Conservation (phyloP, 2,113 vertebrate species). For the Oreotrochilus melanogaster region DNA sequence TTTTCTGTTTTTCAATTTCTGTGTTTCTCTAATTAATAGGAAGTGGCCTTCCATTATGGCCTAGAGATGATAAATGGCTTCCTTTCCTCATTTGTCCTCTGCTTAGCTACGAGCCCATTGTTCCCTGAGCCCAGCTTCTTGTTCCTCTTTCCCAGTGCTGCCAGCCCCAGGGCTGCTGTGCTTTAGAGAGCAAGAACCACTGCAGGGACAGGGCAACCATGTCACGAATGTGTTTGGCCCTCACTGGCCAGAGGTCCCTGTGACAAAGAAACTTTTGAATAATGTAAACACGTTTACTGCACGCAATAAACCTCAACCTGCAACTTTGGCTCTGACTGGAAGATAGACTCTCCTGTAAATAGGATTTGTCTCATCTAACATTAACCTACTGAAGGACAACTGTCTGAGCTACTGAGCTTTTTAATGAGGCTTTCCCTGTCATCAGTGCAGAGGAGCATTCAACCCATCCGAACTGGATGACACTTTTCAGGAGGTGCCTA, state of each 20-base stretch:
- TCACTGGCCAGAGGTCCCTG: not conserved
- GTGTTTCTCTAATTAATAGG: slow-evolving; percentile 64
- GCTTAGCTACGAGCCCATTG: slow-evolving; percentile 14
- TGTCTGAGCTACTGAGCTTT: not conserved
- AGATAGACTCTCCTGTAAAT: not conserved
- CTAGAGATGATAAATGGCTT: slow-evolving; percentile 57
- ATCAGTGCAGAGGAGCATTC: not conserved
- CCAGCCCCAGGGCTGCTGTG: not conserved
- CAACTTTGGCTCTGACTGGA: not conserved
- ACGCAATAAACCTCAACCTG: not conserved
- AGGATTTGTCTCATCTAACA: not conserved
- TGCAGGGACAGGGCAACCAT: not conserved
- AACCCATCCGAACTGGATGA: not conserved
- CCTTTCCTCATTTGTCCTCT: not conserved
- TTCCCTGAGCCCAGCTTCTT: not conserved
- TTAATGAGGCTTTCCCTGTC: not conserved
- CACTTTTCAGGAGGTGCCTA: not conserved
- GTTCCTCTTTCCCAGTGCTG: slow-evolving; percentile 24
- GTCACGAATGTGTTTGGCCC: not conserved
- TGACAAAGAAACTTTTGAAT: not conserved
- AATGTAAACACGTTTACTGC: not conserved
- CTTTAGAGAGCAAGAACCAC: not conserved
- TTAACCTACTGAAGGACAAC: not conserved
- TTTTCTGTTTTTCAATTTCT: slow-evolving; percentile 6
- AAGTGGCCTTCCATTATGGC: slow-evolving; percentile 46